These are phyloP conservation scores for Eristalis pertinax DNA, from an alignment of 2,888 invertebrate genomes.

Conservation along the genomic window DNA sequence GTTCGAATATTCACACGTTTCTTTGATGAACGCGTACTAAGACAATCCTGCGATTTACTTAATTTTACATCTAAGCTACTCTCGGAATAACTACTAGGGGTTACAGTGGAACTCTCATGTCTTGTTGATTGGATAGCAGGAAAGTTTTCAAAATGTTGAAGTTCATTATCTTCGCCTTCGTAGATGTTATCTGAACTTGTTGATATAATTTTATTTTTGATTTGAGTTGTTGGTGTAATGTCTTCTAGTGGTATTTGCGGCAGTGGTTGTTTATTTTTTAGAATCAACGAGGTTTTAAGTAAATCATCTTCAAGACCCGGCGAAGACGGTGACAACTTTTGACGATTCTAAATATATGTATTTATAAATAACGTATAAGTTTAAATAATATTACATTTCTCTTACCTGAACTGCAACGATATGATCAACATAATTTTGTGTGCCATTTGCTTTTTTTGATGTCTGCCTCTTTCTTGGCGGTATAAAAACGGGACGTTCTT, in stretches of 20 bases:
- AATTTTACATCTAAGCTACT: slow-evolving; percentile 80
- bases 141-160: slow-evolving; percentile 80
- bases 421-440: slow-evolving; percentile 84
- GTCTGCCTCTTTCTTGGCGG: slow-evolving; percentile 84
- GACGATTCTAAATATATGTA: slow-evolving; percentile 77
- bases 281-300: slow-evolving; percentile 79
- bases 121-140: slow-evolving; percentile 78
- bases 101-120: slow-evolving; percentile 80
- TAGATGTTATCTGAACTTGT: slow-evolving; percentile 82
- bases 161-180: slow-evolving; percentile 81
- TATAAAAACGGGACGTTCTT: slow-evolving; percentile 83
- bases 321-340: slow-evolving; percentile 80
- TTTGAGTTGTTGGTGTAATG: slow-evolving; percentile 47
- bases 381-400: background rate
- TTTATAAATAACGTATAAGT: background rate
- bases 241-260: slow-evolving; percentile 78
- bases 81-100: slow-evolving; percentile 81
- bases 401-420: slow-evolving; percentile 85
- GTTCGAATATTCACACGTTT: slow-evolving; percentile 86
- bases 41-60: slow-evolving; percentile 81
- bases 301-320: slow-evolving; percentile 80
- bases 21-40: slow-evolving; percentile 83
- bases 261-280: slow-evolving; percentile 82
- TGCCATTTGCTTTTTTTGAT: slow-evolving; percentile 83
- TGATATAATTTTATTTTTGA: slow-evolving; percentile 40